A percentile compares a stretch with the other conserved stretches of the same genome.
phyloP scores from a whole-genome alignment of 53 echinoderm and acorn worm genomes.

The Glandiceps talaboti region DNA sequence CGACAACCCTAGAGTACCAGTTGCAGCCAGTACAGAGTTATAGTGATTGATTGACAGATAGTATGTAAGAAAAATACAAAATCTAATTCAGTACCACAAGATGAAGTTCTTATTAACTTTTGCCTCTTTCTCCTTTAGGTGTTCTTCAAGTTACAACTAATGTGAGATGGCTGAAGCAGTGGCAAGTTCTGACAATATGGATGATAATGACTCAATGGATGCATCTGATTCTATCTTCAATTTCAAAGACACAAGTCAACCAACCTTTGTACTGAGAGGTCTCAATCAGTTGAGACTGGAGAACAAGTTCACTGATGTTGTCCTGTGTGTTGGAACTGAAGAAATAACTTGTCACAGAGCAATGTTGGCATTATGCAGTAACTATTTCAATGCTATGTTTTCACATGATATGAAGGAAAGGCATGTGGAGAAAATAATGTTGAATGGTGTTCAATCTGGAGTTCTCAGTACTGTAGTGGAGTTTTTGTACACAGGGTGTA shows the following conservation, averaged over 20 bases:
- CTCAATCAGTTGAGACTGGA: not conserved
- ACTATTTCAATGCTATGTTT: conserved; percentile 77
- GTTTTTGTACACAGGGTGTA: conserved; percentile 57
- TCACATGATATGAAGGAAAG: conserved; percentile 58
- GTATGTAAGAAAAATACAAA: too few relatives aligned
- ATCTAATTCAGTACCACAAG: too few relatives aligned
- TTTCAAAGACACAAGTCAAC: not conserved
- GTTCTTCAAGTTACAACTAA: too few relatives aligned
- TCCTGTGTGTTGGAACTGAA: not conserved
- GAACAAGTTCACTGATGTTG: not conserved
- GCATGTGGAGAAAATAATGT: conserved; percentile 43
- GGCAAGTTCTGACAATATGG: too few relatives aligned
- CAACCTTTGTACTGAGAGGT: not conserved
- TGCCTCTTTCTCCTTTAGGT: too few relatives aligned
- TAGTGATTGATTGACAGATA: too few relatives aligned
- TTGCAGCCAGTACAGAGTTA: too few relatives aligned
- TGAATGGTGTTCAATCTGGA: conserved; percentile 71
- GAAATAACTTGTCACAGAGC: not conserved
- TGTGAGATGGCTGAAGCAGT: too few relatives aligned
- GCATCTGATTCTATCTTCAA: not conserved
- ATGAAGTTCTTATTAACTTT: too few relatives aligned
- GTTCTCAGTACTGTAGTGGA: conserved; percentile 62
- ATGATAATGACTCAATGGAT: too few relatives aligned
- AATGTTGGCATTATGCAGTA: conserved; percentile 53
- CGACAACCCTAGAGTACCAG: too few relatives aligned